Evolutionary conservation across 2,113 vertebrate species (phyloP), one percentile per base, ranked within the genome.

Genomic region (Antigone vipio): DNA sequence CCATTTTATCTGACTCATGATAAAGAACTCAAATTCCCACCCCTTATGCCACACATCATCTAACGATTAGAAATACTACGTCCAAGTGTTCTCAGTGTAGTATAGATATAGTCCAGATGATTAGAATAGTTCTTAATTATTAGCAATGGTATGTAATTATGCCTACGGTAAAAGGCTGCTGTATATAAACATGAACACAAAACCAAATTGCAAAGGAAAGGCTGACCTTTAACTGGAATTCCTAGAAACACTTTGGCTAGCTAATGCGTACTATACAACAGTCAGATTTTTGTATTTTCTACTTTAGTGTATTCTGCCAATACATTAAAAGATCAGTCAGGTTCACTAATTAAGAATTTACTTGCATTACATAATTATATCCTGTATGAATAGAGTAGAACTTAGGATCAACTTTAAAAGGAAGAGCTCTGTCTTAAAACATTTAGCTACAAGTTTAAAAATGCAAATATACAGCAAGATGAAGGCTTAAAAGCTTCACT

Each of bases 191-290:
- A 92, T 38, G 47, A 85, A 93, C 6, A 15, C 88, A 96, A 88
- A 97, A 85, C 77, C 79, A 83, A 96, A 94, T 15, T 92, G 92
- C 89, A 88, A 92, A 88, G 95, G 85, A 93, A 95, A 95, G 88
- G 38, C 58, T 93, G 90, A 96, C 95, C 92, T 92, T 85, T 93
- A 94, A 66, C 88, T 84, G 82, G 59, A 89, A 88, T 68, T 88
- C 93, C 92, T 88, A 81, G 92, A 94, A 95, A 74, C 81, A 87
- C 82, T 85, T 3, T 73, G 85, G 71, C 74, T 88, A 52, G 50
- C 77, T 96, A 93, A 89, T 68, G 53, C 94, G 42, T 44, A 79
- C 78, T 64, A 27, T 4, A 58, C 75, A 74, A 40, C 56, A 12
- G 4, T n/a, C 76, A 69, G 88, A 63, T 24, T 84, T 73, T 26